A percentile compares a stretch with the other conserved stretches of the same genome.
Evolutionary conservation across 2,888 invertebrate species (phyloP).

Genomic region (Desoria tigrina): DNA sequence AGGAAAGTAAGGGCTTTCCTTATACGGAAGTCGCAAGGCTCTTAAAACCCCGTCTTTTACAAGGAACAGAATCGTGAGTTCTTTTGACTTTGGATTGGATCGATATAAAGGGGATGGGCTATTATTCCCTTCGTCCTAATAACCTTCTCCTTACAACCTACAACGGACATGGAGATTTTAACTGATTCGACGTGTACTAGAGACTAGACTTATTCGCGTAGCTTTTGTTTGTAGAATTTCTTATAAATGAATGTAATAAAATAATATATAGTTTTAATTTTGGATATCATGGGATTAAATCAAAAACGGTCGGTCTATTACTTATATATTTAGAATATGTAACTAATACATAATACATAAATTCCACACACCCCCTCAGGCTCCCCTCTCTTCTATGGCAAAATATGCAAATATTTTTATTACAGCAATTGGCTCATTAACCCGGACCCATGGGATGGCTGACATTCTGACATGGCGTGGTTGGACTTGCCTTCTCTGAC

Average conservation of each 20-base stretch:
- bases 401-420: slow-evolving; percentile 25
- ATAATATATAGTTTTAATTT: too few relatives aligned
- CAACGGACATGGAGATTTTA: slow-evolving; percentile 2
- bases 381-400: slow-evolving; percentile 10
- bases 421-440: slow-evolving; percentile 12
- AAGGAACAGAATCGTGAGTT: slow-evolving; percentile 4
- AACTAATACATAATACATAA: too few relatives aligned
- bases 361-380: neutral
- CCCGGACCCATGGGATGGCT: neutral
- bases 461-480: too few relatives aligned
- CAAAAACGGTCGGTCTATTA: too few relatives aligned
- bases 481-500: neutral
- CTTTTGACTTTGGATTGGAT: slow-evolving; percentile 8
- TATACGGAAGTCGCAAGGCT: slow-evolving; percentile 1
- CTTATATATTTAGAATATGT: too few relatives aligned
- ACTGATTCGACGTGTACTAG: neutral
- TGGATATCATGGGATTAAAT: too few relatives aligned
- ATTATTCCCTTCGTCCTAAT: neutral
- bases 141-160: neutral
- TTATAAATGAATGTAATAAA: too few relatives aligned
- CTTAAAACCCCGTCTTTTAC: neutral
- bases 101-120: slow-evolving; percentile 5
- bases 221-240: too few relatives aligned
- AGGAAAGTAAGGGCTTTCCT: neutral
- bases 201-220: too few relatives aligned